Evolutionary conservation across 2,797 vertebrate species (phyloP).

Genomic region (Acanthurus tractus): DNA sequence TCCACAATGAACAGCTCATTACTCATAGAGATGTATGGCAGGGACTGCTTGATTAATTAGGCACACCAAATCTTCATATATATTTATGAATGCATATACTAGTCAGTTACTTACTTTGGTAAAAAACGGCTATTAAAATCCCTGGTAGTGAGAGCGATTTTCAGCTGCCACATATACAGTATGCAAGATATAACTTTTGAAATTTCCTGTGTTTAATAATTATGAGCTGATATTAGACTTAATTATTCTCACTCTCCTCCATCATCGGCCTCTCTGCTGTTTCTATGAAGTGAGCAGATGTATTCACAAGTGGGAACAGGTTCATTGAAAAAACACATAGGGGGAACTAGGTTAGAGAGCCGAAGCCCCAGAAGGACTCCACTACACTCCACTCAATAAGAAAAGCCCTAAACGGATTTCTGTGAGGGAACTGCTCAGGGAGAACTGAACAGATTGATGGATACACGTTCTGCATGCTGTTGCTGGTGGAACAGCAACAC

Average conservation of each 20-base stretch:
- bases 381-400: constrained; percentile 87
- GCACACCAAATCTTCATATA: constrained; percentile 30
- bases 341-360: constrained; percentile 88
- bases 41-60: constrained; percentile 29
- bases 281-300: constrained; percentile 51
- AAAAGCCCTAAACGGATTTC: constrained; percentile 88
- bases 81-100: constrained; percentile 51
- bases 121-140: constrained; percentile 1
- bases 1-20: constrained; percentile 32
- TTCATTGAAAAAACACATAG: constrained; percentile 87
- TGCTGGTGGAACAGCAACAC: constrained; percentile 80
- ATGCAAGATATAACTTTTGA: neutral
- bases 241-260: constrained; percentile 56
- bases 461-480: constrained; percentile 89
- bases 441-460: constrained; percentile 89
- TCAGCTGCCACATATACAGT: neutral
- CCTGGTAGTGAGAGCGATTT: neutral
- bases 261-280: constrained; percentile 39
- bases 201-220: constrained; percentile 39
- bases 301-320: constrained; percentile 81
- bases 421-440: constrained; percentile 85
- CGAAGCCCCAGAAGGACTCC: constrained; percentile 86
- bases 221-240: constrained; percentile 47
- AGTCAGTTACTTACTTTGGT: neutral
- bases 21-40: constrained; percentile 8